Evolutionary conservation across 2,797 vertebrate species (phyloP).

Genomic region (Phaenicophaeus curvirostris): DNA sequence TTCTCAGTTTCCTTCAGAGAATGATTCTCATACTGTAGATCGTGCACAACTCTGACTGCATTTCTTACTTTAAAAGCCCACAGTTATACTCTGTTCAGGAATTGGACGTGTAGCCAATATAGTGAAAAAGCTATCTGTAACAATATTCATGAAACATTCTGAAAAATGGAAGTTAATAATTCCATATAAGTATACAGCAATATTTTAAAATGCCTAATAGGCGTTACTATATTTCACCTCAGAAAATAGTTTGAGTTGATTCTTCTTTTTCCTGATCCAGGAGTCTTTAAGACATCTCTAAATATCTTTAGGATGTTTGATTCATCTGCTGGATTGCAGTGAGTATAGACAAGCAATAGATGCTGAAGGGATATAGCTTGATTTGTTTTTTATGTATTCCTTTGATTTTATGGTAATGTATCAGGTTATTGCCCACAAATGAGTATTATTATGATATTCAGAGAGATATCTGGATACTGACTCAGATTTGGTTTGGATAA

Average conservation of each 20-base stretch:
- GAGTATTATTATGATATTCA: constrained; percentile 19
- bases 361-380: neutral
- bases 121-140: neutral
- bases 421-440: neutral
- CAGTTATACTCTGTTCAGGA: neutral
- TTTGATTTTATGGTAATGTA: constrained; percentile 15
- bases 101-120: neutral
- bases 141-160: neutral
- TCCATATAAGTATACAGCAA: neutral
- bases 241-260: neutral
- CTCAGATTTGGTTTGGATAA: constrained; percentile 22
- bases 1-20: neutral
- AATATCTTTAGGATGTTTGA: neutral
- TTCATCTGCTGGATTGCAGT: neutral
- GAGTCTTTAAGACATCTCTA: neutral
- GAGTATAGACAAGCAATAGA: neutral
- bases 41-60: neutral
- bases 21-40: neutral
- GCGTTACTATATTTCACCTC: fast-evolving
- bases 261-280: neutral
- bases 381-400: neutral
- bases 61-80: neutral
- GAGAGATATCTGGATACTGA: constrained; percentile 4
- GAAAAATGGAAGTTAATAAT: neutral
- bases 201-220: neutral